Base-by-base conservation (phyloP, 1,140 invertebrate species). In the Drosophila pectinifera region DNA sequence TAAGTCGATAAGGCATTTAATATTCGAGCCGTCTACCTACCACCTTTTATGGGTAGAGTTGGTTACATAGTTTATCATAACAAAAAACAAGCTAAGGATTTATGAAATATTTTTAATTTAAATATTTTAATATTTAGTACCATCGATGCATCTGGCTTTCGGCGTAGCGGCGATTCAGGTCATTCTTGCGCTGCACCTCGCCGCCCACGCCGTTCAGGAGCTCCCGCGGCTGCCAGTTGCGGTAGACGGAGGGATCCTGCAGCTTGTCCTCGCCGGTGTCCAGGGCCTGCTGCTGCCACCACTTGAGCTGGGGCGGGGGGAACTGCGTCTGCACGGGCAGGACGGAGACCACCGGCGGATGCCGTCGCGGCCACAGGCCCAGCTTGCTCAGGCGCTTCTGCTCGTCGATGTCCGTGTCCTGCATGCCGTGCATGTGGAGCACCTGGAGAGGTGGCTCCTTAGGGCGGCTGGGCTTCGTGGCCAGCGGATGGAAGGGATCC, bases 401-500 rank as follows among this genome's bases (percentile, higher is more conserved):
- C 28, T 89, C 80, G 41, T 89, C 84, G 20, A 89, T 89, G 42
- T 89, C 77, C 0, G 64, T 78, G 13, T 89, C 80, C 24, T 64
- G 63, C 11, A 75, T 70, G 48, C 75, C 80, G 31, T 78, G 65
- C 13, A 76, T 57, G 1, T 53, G 58, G 5, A 89, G 46, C 18
- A 89, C 38, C 7, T 54, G 65, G 7, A 78, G 41, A 5, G 86
- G 76, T 22, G 74, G 76, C 24, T 45, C 65, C 6, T 36, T 42
- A 6, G 10, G 14, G 0, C 13, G 38, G 7, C 14, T 31, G 16
- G 36, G 34, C 3, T 22, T 45, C 16, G 46, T 34, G 3, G 38
- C 38, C 10, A 78, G 39, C 5, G 90, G 90, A 61, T 81, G 67
- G 41, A 91, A 90, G 0, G 90, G 90, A 82, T 91, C 90, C n/a